Base-by-base conservation (phyloP, 2,888 invertebrate genomes). In the Thecocarcelia acutangulata region DNA sequence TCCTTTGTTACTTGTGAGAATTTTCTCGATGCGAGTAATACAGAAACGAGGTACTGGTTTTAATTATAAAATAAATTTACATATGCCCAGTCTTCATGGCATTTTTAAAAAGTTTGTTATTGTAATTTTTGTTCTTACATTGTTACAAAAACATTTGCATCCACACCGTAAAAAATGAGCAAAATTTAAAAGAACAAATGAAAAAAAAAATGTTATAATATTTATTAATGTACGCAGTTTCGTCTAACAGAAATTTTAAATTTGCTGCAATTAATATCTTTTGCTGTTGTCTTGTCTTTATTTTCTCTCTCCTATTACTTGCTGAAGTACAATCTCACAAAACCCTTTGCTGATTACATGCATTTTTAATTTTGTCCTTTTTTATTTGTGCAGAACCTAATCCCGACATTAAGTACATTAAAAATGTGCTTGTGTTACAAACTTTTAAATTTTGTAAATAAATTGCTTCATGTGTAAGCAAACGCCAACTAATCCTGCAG, bases 201-300 rank as follows among this genome's bases (percentile, higher is more conserved):
- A 13, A 33, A 21, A 2, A 19, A 59, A 24, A 63, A 4, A 15
- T 24, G 44, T 15, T 17, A 24, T 15, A 17, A 48, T 68, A 37
- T 24, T 24, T 9, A 21, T 54, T 19, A 68, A 56, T 56, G 48
- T 61, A 21, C 37, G 28, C 54, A 48, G n/a, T 33, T 76, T 44
- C 52, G 21, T 21, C 66, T 64, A 52, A 40, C 52, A 81, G n/a
- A 42, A 72, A 73, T 50, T 76, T 76, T 81, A 73, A 69, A 81
- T 77, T 76, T 68, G 56, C 56, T 17, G 17, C 69, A 73, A 73
- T 77, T 74, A 81, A 77, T 74, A 74, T 15, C 15, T 40, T n/a
- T n/a, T n/a, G n/a, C n/a, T n/a, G n/a, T n/a, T n/a, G n/a, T n/a
- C n/a, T n/a, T n/a, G n/a, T 48, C n/a, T 4, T 56, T 59, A 50